These are phyloP conservation scores for Drosophila ananassae DNA, from an alignment of 1,140 invertebrate species.

Conservation along the genomic window DNA sequence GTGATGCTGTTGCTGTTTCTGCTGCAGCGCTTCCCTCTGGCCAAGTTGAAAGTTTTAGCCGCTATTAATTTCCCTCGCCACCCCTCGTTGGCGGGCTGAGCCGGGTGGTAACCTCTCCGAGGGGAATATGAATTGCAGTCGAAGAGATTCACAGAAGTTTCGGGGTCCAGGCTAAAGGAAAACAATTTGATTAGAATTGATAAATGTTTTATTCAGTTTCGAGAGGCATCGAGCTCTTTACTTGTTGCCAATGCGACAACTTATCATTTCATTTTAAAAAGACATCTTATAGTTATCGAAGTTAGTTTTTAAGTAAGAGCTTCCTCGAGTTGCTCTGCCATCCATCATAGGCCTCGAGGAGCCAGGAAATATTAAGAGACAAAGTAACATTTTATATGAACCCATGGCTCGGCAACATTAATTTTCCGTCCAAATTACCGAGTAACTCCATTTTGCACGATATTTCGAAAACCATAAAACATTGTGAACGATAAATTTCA, in stretches of 20 bases:
- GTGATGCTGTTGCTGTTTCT: conserved; percentile 17
- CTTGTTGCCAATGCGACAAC: neutral
- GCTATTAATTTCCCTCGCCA: conserved; percentile 67
- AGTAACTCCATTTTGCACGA: conserved; percentile 57
- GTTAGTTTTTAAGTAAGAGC: too few species aligned
- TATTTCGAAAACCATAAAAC: conserved; percentile 72
- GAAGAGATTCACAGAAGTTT: conserved; percentile 35
- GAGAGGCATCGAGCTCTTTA: too few species aligned
- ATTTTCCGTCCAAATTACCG: conserved; percentile 68
- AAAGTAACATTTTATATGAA: conserved; percentile 58
- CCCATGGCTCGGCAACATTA: conserved; percentile 35
- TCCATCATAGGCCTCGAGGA: conserved; percentile 11
- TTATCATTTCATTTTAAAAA: too few species aligned
- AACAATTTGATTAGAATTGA: conserved; percentile 42
- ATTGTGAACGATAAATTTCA: conserved; percentile 75
- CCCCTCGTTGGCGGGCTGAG: conserved; percentile 6
- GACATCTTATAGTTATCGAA: too few species aligned
- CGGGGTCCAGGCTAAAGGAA: conserved; percentile 1
- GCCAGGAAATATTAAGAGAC: conserved; percentile 39
- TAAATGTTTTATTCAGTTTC: conserved; percentile 14
- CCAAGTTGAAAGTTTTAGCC: conserved; percentile 66
- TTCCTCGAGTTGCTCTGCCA: neutral
- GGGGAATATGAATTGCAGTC: conserved; percentile 56
- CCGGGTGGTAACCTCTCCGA: conserved; percentile 31
- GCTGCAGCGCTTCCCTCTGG: conserved; percentile 33